A percentile compares a stretch with the other conserved stretches of the same genome.
Conservation (phyloP, 2,888 invertebrate genomes). For the Thereva nobilitata region DNA sequence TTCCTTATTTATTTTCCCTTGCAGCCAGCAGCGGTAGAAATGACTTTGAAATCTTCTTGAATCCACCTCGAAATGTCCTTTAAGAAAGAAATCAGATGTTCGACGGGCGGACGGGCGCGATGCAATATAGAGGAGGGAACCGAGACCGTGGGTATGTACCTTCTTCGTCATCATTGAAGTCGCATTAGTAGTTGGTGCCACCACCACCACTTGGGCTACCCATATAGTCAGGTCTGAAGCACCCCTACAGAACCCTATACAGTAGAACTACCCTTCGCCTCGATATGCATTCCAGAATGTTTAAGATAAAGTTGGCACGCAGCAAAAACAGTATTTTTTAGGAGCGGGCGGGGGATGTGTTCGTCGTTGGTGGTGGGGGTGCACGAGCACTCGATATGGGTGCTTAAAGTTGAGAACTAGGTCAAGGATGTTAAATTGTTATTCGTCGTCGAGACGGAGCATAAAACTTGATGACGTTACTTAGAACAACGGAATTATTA, state of each 20-base stretch:
- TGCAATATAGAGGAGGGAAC: background rate
- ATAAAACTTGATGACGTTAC: conserved; percentile 41
- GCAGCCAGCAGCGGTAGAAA: background rate
- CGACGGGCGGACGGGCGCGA: conserved; percentile 2
- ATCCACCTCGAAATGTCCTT: conserved; percentile 21
- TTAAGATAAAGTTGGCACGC: too few relatives aligned
- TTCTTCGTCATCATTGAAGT: background rate
- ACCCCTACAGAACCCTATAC: too few relatives aligned
- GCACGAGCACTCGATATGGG: conserved; percentile 8
- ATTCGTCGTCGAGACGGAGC: conserved; percentile 41
- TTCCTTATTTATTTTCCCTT: too few relatives aligned
- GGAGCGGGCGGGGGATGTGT: background rate
- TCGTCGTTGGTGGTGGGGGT: conserved; percentile 10
- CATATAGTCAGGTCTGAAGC: too few relatives aligned
- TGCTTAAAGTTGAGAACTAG: conserved; percentile 28
- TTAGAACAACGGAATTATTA: conserved; percentile 41
- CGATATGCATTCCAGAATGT: too few relatives aligned
- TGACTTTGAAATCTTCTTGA: conserved; percentile 24
- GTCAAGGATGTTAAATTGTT: conserved; percentile 43
- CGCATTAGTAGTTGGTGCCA: too few relatives aligned
- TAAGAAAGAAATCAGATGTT: conserved; percentile 18
- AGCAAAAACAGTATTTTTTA: background rate
- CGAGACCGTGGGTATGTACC: background rate
- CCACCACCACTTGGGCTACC: too few relatives aligned
- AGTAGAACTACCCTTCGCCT: too few relatives aligned